Evolutionary conservation across 2,113 vertebrate species (phyloP).

Genomic region (Ictidomys tridecemlineatus): DNA sequence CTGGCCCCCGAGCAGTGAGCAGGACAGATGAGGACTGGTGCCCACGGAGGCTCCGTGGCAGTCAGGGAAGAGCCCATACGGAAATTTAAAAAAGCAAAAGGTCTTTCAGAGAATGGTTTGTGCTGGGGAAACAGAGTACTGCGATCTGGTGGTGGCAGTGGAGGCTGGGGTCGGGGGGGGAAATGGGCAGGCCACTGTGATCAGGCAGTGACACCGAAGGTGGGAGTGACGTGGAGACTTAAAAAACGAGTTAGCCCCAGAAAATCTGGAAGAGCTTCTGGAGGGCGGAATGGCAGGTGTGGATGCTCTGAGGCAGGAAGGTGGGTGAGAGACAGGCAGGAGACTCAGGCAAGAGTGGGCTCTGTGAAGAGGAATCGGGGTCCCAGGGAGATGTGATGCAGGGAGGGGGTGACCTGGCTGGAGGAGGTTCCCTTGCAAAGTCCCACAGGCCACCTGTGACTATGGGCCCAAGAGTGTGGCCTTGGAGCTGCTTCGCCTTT

Average conservation of each 20-base stretch:
- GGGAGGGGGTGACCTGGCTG: background rate
- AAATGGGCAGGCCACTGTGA: background rate
- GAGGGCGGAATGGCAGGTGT: background rate
- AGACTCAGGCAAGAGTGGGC: background rate
- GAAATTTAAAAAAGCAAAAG: background rate
- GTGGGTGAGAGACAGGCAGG: background rate
- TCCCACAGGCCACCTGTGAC: background rate
- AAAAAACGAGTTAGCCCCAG: background rate
- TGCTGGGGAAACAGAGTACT: background rate
- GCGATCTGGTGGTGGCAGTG: background rate
- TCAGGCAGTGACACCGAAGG: background rate
- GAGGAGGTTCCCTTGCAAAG: background rate
- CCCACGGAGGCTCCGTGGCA: background rate
- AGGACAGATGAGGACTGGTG: background rate
- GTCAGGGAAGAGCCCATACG: background rate
- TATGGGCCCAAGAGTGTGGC: background rate
- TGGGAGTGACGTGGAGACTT: background rate
- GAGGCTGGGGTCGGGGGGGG: too few relatives aligned
- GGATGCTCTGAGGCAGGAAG: background rate
- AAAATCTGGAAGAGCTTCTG: too few relatives aligned
- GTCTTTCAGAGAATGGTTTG: background rate
- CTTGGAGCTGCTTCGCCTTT: background rate
- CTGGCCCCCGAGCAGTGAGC: fast-evolving
- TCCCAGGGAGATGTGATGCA: background rate
- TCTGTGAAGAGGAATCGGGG: background rate